These are phyloP conservation scores for Muscina levida DNA, from an alignment of 2,888 invertebrate species.

Conservation along the genomic window DNA sequence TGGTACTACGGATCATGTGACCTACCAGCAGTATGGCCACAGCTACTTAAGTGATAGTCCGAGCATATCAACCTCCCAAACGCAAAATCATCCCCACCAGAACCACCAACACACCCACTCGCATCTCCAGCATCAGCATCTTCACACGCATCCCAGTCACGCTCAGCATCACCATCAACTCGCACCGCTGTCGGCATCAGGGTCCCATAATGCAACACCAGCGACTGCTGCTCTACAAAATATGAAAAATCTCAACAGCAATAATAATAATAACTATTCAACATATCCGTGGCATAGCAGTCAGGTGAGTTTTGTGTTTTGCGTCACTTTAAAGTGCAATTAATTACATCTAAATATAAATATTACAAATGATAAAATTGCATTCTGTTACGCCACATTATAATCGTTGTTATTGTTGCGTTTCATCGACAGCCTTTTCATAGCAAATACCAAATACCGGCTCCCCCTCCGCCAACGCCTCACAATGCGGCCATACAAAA, in stretches of 20 bases:
- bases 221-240: constrained; percentile 63
- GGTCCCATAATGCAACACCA: constrained; percentile 61
- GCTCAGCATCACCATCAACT: constrained; percentile 50
- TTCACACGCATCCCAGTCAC: constrained; percentile 11
- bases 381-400: constrained; percentile 40
- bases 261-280: constrained; percentile 64
- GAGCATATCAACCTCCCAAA: constrained; percentile 61
- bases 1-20: constrained; percentile 57
- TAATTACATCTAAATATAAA: constrained; percentile 53
- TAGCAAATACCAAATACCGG: constrained; percentile 78
- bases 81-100: constrained; percentile 54
- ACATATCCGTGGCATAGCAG: constrained; percentile 76
- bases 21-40: constrained; percentile 60
- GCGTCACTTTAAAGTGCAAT: constrained; percentile 42
- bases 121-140: constrained; percentile 68
- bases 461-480: constrained; percentile 71
- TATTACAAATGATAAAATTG: constrained; percentile 12
- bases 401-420: constrained; percentile 32
- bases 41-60: constrained; percentile 67
- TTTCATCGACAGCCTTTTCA: constrained; percentile 74
- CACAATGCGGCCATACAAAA: constrained; percentile 72
- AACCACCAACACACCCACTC: not conserved
- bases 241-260: constrained; percentile 66
- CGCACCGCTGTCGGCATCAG: constrained; percentile 53
- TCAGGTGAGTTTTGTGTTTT: constrained; percentile 75